Conservation (phyloP, 2,113 vertebrate species). For the Edolisoma coerulescens region DNA sequence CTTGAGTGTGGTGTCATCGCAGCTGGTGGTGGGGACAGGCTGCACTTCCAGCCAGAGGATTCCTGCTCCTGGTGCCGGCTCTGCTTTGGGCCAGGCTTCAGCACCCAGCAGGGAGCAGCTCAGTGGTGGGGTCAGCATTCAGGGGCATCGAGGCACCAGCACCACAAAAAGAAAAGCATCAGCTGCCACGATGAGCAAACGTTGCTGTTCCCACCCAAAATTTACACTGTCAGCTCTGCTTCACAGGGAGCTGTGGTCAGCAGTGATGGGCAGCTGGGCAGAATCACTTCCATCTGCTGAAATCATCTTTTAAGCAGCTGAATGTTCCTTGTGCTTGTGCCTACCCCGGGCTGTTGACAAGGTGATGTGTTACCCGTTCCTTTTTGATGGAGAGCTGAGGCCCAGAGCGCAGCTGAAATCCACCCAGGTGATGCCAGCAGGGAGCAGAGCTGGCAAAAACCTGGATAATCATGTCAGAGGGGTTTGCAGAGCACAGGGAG, state of each 20-base stretch:
- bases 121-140: background rate
- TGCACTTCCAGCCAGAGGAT: background rate
- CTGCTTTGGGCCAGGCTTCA: background rate
- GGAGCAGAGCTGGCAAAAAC: background rate
- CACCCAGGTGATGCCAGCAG: background rate
- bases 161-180: background rate
- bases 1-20: rapidly evolving
- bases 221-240: background rate
- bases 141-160: background rate
- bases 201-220: background rate
- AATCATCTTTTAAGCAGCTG: background rate
- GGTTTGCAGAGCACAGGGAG: rapidly evolving
- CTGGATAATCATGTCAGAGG: rapidly evolving
- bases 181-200: background rate
- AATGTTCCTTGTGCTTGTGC: background rate
- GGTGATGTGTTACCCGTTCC: background rate
- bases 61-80: background rate
- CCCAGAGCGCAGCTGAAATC: background rate
- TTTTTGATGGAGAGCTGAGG: background rate
- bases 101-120: background rate
- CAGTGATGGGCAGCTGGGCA: background rate
- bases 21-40: background rate
- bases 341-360: background rate
- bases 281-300: background rate
- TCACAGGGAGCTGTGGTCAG: background rate